Evolutionary conservation across 1,140 invertebrate species (phyloP).

Genomic region (Temnothorax curvispinosus): DNA sequence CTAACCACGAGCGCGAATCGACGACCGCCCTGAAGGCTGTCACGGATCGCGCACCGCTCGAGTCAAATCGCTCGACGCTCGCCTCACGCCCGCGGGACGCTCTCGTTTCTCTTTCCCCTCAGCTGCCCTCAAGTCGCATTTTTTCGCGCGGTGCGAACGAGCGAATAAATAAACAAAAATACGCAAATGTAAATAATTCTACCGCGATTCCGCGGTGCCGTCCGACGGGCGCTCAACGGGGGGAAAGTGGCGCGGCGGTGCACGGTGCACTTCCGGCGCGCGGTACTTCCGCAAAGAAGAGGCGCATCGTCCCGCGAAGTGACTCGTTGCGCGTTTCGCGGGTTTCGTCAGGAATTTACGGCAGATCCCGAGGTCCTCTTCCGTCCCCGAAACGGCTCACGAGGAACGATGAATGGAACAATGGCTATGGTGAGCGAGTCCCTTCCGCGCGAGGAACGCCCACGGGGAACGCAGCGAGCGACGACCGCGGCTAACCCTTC

Average conservation of each 20-base stretch:
- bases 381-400: background rate
- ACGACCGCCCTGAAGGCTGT: background rate
- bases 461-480: background rate
- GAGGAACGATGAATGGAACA: slow-evolving; percentile 80
- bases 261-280: background rate
- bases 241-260: background rate
- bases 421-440: slow-evolving; percentile 80
- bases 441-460: background rate
- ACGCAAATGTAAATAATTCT: background rate
- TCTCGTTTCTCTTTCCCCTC: background rate
- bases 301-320: slow-evolving; percentile 40
- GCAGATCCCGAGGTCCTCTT: background rate
- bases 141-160: background rate
- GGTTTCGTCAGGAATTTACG: background rate
- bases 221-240: background rate
- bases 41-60: slow-evolving; percentile 16
- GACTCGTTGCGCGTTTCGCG: slow-evolving; percentile 16
- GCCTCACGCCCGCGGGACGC: background rate
- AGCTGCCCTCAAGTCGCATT: background rate
- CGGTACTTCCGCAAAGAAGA: slow-evolving; percentile 68
- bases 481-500: slow-evolving; percentile 17
- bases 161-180: background rate
- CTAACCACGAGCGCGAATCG: slow-evolving; percentile 52
- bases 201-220: background rate
- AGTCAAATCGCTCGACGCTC: slow-evolving; percentile 45